phyloP scores from a whole-genome alignment of 2,113 vertebrate genomes.

The Bothrops jararaca region DNA sequence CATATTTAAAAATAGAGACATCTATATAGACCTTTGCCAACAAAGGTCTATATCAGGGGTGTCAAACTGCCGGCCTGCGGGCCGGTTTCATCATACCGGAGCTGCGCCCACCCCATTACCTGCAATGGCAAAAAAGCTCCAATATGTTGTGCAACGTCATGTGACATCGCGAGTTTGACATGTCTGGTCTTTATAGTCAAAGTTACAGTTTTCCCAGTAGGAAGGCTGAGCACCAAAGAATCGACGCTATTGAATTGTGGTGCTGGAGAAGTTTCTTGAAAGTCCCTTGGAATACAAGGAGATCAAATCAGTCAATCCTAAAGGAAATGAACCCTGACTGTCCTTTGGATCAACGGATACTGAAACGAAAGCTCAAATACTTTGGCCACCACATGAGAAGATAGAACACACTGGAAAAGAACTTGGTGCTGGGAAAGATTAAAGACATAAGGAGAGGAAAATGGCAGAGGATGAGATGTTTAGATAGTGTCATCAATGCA shows the following conservation, averaged over 20 bases:
- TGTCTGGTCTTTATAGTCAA: not conserved
- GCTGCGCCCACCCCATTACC: no score
- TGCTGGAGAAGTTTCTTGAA: not conserved
- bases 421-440: not conserved
- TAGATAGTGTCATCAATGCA: not conserved
- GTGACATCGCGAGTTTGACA: no score
- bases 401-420: not conserved
- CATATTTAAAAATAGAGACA: not conserved
- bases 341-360: not conserved
- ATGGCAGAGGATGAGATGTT: not conserved
- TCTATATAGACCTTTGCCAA: not conserved
- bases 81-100: no score
- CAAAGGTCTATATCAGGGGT: not conserved
- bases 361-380: not conserved
- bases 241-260: not conserved
- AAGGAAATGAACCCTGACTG: not conserved
- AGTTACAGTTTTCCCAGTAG: not conserved
- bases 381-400: not conserved
- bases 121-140: no score
- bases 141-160: no score
- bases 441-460: not conserved
- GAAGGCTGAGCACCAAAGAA: not conserved
- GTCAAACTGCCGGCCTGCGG: no score
- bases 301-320: not conserved
- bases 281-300: not conserved